Evolutionary conservation across 1,140 invertebrate species (phyloP).

Genomic region (Phymorhynchus buccinoides): DNA sequence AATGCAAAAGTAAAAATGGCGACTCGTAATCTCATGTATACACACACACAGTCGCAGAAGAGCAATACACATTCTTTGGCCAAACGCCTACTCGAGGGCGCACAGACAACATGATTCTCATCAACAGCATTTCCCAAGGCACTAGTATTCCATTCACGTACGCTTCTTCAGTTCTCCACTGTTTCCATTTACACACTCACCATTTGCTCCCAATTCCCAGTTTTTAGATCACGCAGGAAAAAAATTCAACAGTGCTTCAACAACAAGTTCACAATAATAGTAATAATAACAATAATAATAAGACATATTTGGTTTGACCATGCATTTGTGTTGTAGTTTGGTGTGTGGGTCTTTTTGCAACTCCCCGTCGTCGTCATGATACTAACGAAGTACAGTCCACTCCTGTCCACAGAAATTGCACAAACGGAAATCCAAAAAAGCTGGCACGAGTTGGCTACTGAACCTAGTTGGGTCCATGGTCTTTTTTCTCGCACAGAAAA

Average conservation of each 20-base stretch:
- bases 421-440: neutral
- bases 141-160: conserved; percentile 9
- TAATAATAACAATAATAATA: neutral
- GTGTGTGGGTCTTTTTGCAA: neutral
- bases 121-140: conserved; percentile 2
- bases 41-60: conserved; percentile 4
- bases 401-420: neutral
- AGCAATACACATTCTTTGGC: neutral
- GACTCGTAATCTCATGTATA: conserved; percentile 23
- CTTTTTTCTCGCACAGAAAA: neutral
- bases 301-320: neutral
- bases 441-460: neutral
- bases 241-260: neutral
- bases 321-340: too few species aligned
- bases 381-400: neutral
- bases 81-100: too few species aligned
- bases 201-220: conserved; percentile 9
- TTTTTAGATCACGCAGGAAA: conserved; percentile 1
- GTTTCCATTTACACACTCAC: neutral
- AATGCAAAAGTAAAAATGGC: neutral
- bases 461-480: neutral
- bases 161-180: neutral
- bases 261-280: neutral
- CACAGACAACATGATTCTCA: neutral
- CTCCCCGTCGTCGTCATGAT: neutral